Evolutionary conservation across 2,113 vertebrate genomes (phyloP).

Genomic region (Dicrurus megarhynchus): DNA sequence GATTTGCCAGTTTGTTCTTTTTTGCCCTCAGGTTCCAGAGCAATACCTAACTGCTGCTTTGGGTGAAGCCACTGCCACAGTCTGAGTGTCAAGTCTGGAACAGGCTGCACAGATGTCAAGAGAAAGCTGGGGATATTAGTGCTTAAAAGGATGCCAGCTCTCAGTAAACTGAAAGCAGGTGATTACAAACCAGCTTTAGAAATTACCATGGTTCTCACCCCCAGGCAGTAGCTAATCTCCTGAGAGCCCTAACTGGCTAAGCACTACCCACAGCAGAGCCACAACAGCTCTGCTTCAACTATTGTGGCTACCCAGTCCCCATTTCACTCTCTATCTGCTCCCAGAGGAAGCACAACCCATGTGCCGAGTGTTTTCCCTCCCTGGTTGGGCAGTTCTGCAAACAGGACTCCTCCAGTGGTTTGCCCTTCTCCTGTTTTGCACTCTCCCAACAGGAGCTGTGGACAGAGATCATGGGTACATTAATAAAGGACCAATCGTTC

Average conservation of each 20-base stretch:
- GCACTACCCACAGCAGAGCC: not conserved
- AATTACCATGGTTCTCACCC: conserved; percentile 11
- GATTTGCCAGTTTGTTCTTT: not conserved
- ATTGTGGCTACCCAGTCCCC: not conserved
- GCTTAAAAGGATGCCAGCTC: not conserved
- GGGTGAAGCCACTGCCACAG: not conserved
- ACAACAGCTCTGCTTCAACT: not conserved
- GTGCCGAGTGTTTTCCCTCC: not conserved
- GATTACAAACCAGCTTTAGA: conserved; percentile 57
- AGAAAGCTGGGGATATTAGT: conserved; percentile 13
- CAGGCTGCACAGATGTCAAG: not conserved
- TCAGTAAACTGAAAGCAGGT: conserved; percentile 11
- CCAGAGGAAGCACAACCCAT: not conserved
- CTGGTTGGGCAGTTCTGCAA: not conserved
- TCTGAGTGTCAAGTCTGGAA: not conserved
- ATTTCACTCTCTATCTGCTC: rapidly evolving
- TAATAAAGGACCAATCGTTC: not conserved
- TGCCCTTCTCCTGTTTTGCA: not conserved
- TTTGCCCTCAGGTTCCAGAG: not conserved
- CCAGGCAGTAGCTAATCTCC: conserved; percentile 11
- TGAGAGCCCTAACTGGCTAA: not conserved
- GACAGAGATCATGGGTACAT: not conserved
- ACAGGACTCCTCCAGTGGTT: not conserved
- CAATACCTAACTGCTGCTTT: not conserved
- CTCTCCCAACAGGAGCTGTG: not conserved